phyloP scores from a whole-genome alignment of 2,797 vertebrate species.

The Basileuterus tristriatus region DNA sequence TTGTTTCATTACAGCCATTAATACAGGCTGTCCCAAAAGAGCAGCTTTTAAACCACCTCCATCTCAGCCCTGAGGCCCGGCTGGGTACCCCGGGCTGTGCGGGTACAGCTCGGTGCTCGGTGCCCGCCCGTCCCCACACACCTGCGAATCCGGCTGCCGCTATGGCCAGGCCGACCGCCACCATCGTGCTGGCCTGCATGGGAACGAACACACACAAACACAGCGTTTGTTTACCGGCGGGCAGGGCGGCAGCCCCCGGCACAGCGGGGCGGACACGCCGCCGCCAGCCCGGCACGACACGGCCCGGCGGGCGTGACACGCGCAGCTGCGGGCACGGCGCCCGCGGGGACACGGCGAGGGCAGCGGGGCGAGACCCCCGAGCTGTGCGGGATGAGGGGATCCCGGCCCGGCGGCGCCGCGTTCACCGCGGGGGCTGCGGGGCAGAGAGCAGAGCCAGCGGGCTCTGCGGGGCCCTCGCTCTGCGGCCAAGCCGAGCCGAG shows the following conservation, averaged over 20 bases:
- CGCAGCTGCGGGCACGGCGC: background rate
- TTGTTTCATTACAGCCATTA: background rate
- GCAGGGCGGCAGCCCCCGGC: accelerated
- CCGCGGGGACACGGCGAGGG: background rate
- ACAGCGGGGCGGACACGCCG: background rate
- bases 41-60: background rate
- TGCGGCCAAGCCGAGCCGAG: background rate
- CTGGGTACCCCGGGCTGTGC: accelerated
- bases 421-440: too few relatives aligned
- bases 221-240: accelerated
- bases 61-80: accelerated
- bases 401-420: too few relatives aligned
- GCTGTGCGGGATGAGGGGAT: accelerated
- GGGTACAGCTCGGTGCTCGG: accelerated
- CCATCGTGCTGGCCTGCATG: constrained; percentile 85
- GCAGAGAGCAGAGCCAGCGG: background rate
- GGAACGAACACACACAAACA: background rate
- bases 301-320: accelerated
- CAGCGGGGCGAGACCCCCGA: background rate
- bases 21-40: background rate
- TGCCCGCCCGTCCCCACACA: constrained; percentile 50
- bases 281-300: accelerated
- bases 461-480: background rate
- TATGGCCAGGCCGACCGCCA: constrained; percentile 89
- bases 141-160: constrained; percentile 95